Percentiles rank a stretch among this genome's conserved stretches.
Evolutionary conservation across 2,113 vertebrate species (phyloP).

Genomic region (Romanogobio albipinnatus): DNA sequence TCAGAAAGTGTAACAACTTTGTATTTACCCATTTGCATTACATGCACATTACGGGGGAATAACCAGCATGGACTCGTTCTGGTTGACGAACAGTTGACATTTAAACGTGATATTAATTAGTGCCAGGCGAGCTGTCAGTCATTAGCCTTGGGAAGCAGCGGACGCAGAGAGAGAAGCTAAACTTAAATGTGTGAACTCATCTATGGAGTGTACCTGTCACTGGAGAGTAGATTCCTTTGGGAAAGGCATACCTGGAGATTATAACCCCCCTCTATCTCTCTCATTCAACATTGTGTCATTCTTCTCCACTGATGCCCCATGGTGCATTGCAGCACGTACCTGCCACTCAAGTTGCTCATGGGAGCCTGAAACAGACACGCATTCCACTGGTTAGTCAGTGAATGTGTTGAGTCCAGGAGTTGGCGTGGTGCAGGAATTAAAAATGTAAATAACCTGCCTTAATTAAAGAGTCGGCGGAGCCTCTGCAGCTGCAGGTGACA

Average conservation of each 20-base stretch:
- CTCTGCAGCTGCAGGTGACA: constrained; percentile 91
- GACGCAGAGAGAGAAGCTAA: not conserved
- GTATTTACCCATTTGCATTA: not conserved
- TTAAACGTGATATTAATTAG: constrained; percentile 38
- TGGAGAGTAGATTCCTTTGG: constrained; percentile 17
- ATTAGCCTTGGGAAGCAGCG: constrained; percentile 12
- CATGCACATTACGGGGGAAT: not conserved
- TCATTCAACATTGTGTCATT: constrained; percentile 20
- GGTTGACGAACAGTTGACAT: constrained; percentile 32
- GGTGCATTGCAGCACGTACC: constrained; percentile 63
- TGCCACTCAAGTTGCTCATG: constrained; percentile 57
- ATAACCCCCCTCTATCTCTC: constrained; percentile 24
- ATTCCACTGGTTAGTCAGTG: constrained; percentile 60
- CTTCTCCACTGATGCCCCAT: constrained; percentile 23
- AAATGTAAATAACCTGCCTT: constrained; percentile 93
- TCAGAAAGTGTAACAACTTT: not conserved
- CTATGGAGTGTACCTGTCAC: not conserved
- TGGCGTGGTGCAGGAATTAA: constrained; percentile 89
- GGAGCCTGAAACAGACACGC: constrained; percentile 51
- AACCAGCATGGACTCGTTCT: not conserved
- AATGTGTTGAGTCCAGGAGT: constrained; percentile 74
- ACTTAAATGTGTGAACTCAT: not conserved
- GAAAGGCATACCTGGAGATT: not conserved
- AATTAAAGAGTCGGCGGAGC: constrained; percentile 93
- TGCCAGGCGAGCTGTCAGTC: constrained; percentile 24